These are phyloP conservation scores for Petroica traversi DNA, from an alignment of 2,113 vertebrate genomes.

Conservation along the genomic window DNA sequence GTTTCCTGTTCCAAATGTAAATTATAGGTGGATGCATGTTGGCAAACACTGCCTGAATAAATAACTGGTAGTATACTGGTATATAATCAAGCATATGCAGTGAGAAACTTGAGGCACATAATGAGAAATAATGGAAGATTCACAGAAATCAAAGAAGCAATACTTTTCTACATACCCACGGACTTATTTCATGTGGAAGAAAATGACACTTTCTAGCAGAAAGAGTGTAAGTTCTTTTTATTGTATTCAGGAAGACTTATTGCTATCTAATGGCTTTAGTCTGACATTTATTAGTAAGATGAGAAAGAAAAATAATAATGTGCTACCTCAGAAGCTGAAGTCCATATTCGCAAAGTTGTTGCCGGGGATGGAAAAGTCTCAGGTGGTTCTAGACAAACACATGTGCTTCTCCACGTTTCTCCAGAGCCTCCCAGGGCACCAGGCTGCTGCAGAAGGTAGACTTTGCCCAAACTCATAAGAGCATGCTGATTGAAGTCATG, in stretches of 20 bases:
- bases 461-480: background rate
- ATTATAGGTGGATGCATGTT: conserved; percentile 51
- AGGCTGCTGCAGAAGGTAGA: background rate
- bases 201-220: conserved; percentile 24
- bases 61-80: background rate
- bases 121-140: conserved; percentile 63
- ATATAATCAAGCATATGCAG: conserved; percentile 51
- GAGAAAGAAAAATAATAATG: background rate
- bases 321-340: background rate
- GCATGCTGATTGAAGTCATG: background rate
- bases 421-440: background rate
- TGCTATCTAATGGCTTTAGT: background rate
- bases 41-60: conserved; percentile 24
- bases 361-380: background rate
- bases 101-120: conserved; percentile 30
- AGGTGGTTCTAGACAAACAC: background rate
- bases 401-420: fast-evolving
- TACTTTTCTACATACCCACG: conserved; percentile 58
- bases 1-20: conserved; percentile 53
- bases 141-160: conserved; percentile 44
- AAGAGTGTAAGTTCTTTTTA: background rate
- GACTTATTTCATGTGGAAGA: conserved; percentile 48
- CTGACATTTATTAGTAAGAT: background rate
- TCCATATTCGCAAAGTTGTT: conserved; percentile 14
- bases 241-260: background rate